phyloP scores from a whole-genome alignment of 2,113 vertebrate species.

The Chiloscyllium plagiosum region DNA sequence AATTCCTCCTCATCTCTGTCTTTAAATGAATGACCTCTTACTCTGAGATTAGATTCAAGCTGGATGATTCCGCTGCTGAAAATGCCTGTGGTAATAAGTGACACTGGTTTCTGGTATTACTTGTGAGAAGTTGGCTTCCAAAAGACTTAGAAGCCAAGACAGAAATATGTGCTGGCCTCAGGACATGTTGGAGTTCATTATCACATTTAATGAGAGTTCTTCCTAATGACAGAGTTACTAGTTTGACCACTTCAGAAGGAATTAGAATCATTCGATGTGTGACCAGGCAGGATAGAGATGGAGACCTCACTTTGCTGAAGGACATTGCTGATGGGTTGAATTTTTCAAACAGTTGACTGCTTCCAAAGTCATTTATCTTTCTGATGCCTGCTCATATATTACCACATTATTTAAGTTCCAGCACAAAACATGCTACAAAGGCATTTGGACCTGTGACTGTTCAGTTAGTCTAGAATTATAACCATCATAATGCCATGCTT shows the following conservation, averaged over 20 bases:
- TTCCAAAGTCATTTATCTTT: neutral
- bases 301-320: neutral
- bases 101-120: neutral
- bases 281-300: neutral
- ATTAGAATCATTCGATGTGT: neutral
- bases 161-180: neutral
- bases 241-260: neutral
- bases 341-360: neutral
- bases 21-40: too few relatives aligned
- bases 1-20: too few relatives aligned
- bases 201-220: neutral
- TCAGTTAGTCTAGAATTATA: neutral
- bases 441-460: neutral
- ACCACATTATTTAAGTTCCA: neutral
- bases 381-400: neutral
- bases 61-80: neutral
- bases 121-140: neutral
- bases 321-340: neutral
- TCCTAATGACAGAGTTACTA: neutral
- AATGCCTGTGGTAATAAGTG: neutral
- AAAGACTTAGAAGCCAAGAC: neutral
- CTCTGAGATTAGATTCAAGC: neutral
- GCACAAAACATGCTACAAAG: neutral
- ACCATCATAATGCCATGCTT: neutral
- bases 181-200: neutral